Evolutionary conservation across 1,140 invertebrate genomes (phyloP), one percentile per base, ranked within the genome.

Genomic region (Drosophila micromelanica): DNA sequence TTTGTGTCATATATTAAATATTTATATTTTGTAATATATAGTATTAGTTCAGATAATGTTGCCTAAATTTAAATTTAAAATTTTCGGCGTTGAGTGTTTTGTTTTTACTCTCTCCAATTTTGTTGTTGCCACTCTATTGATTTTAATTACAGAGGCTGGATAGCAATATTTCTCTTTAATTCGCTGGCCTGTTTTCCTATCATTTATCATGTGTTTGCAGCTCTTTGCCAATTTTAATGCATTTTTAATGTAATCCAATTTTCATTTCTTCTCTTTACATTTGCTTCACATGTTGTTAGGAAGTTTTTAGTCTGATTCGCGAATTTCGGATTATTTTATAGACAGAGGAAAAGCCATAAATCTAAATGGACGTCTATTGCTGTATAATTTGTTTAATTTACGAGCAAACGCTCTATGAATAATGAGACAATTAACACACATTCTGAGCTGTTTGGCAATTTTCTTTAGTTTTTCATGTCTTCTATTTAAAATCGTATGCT

Each of bases 211-310:
- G 23, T 45, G 43, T 23, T 15, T 49, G 9, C 9, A 55, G 30
- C 35, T 57, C 11, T 17, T 27, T 52, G 32, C 32, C 60, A 55
- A 38, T 56, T 64, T 71, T 35, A 49, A 32, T 63, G 42, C 37
- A 78, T 78, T 65, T 57, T 43, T 48, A 55, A 71, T 61, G 13
- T 78, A 32, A 57, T 38, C 49, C 57, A 63, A 61, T 23, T 70
- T 62, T 35, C 32, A 0, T 49, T 60, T 60, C 23, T 15, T 11
- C 43, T 38, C 15, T 43, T 40, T 40, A 5, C 43, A 17, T 15
- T 45, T 45, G n/a, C 9, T 45, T 27, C 8, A 13, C 23, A 7
- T 38, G 15, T n/a, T 20, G 8, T 11, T 30, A 63, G 38, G 61
- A 52, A 63, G 61, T 63, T 13, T 51, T 13, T n/a, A n/a, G 5